Base-by-base conservation (phyloP, 2,888 invertebrate species). In the Trachelus iudaicus region DNA sequence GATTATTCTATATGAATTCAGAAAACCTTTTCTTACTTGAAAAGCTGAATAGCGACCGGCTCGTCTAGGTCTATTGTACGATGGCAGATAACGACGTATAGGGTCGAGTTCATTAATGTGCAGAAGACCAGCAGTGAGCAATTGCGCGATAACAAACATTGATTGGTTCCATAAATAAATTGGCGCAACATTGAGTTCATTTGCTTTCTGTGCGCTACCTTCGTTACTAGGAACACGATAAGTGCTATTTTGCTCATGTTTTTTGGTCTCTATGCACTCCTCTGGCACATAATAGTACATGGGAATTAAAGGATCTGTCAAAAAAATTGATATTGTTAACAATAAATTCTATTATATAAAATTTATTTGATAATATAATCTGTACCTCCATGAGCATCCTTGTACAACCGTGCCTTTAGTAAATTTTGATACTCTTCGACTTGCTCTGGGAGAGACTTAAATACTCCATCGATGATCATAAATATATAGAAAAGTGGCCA, bases 401-500 rank as follows among this genome's bases (percentile, higher is more conserved):
- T 95, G 84, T 95, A 95, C 86, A 99, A 94, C 85, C 97, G 93
- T 69, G 95, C 94, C 88, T 97, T 96, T 69, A 99, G 92, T 81
- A 98, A 93, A 83, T 95, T 95, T 92, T 98, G 97, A 92, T 98
- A 99, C 89, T 98, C 96, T 81, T 97, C 96, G n/a, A 98, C 96
- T 93, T 98, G 98, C 76, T 97, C 97, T 4, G 96, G 96, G 82
- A 97, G 92, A 31, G 96, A 95, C 87, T 96, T 96, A 89, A 97
- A 98, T 75, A 97, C 97, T 13, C 99, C 98, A 91, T 99, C 99
- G 84, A 99, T 98, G 75, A 99, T 97, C 96, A 99, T 96, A 91
- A 96, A 96, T 73, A 98, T 96, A 89, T 96, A 98, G 92, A 99
- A 99, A 75, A 99, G 92, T 0, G 99, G 99, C 98, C 99, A 99